Conservation (phyloP, 2,113 vertebrate genomes). For the mouse (Mus musculus) region DNA sequence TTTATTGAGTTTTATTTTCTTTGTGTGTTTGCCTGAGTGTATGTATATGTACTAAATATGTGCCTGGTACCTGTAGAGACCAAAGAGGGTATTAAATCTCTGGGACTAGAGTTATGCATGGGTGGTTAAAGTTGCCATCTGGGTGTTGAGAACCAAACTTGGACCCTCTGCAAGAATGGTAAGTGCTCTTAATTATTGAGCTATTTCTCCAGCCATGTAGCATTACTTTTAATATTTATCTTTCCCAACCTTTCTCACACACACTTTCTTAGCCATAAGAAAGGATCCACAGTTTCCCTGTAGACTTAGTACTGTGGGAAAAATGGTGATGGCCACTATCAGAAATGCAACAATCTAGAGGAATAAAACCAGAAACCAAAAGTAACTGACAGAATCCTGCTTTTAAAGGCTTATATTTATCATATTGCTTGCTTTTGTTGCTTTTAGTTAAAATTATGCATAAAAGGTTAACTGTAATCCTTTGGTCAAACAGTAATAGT, state of each 20-base stretch:
- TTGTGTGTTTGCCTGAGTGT: background rate
- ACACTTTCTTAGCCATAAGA: background rate
- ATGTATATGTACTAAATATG: background rate
- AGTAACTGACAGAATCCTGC: background rate
- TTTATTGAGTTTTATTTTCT: background rate
- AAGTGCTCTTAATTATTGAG: background rate
- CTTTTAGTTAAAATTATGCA: constrained; percentile 23
- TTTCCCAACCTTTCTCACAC: background rate
- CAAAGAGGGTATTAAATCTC: background rate
- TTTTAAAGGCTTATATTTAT: background rate
- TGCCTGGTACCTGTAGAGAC: background rate
- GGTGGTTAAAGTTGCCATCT: background rate
- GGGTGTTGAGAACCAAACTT: background rate
- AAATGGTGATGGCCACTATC: background rate
- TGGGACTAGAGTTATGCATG: background rate
- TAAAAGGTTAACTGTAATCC: constrained; percentile 34
- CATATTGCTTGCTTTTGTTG: background rate
- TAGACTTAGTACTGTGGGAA: background rate
- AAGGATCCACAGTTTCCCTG: background rate
- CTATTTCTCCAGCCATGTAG: background rate
- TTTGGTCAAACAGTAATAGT: constrained; percentile 24
- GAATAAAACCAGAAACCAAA: background rate
- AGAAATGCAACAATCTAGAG: background rate
- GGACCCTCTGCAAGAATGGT: background rate
- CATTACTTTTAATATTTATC: background rate